Evolutionary conservation across 2,113 vertebrate species (phyloP).

Genomic region (Dinomys branickii): DNA sequence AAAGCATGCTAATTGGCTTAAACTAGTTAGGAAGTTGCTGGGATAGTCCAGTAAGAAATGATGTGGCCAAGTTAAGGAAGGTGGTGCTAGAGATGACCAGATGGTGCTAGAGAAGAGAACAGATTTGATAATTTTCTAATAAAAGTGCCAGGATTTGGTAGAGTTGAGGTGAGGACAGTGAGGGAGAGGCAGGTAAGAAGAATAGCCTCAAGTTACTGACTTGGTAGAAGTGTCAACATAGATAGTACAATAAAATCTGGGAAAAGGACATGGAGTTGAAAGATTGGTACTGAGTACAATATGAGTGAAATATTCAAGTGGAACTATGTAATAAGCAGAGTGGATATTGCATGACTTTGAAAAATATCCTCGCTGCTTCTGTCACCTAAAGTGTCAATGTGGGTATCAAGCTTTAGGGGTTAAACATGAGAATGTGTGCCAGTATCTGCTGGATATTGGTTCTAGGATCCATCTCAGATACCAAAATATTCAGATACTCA

Average conservation of each 20-base stretch:
- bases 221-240: neutral
- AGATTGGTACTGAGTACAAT: neutral
- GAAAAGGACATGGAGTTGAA: neutral
- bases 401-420: neutral
- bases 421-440: neutral
- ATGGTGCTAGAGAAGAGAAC: neutral
- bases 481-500: neutral
- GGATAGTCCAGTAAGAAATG: constrained; percentile 19
- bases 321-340: neutral
- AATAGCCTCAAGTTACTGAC: neutral
- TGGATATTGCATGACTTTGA: neutral
- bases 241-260: neutral
- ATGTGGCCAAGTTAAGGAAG: neutral
- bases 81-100: neutral
- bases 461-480: neutral
- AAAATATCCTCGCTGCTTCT: neutral
- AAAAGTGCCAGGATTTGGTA: neutral
- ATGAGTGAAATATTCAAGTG: neutral
- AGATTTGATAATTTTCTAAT: neutral
- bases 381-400: neutral
- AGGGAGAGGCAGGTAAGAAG: neutral
- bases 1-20: neutral
- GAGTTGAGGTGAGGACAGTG: neutral
- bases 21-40: constrained; percentile 1
- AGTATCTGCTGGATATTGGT: neutral